phyloP scores from a whole-genome alignment of 2,888 invertebrate genomes.

The Rhingia campestris region DNA sequence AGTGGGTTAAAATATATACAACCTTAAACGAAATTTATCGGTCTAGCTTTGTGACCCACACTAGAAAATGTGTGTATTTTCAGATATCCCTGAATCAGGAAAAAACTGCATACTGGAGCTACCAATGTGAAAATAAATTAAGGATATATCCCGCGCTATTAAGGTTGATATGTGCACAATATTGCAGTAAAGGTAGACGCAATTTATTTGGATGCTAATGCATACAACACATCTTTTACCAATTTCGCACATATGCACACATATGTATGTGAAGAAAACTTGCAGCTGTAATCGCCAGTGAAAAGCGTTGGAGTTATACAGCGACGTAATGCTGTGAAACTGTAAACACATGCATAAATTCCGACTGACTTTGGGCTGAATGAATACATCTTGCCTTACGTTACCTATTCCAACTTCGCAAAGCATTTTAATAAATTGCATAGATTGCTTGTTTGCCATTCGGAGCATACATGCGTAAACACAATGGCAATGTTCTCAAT shows the following conservation, averaged over 20 bases:
- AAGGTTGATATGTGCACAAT: slow-evolving; percentile 67
- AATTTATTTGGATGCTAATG: slow-evolving; percentile 71
- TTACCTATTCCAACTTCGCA: slow-evolving; percentile 21
- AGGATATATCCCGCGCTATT: slow-evolving; percentile 69
- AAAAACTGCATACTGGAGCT: slow-evolving; percentile 33
- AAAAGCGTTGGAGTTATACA: slow-evolving; percentile 34
- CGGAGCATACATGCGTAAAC: slow-evolving; percentile 64
- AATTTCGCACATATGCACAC: too few relatives aligned
- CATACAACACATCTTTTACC: slow-evolving; percentile 53
- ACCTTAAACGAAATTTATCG: slow-evolving; percentile 70
- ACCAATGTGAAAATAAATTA: slow-evolving; percentile 70
- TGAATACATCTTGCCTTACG: too few relatives aligned
- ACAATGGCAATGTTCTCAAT: slow-evolving; percentile 64
- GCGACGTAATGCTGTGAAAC: slow-evolving; percentile 12
- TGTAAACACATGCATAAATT: slow-evolving; percentile 71
- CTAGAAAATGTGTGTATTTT: slow-evolving; percentile 35
- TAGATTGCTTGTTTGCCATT: slow-evolving; percentile 71
- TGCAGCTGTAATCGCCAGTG: slow-evolving; percentile 61
- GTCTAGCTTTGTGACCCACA: slow-evolving; percentile 45
- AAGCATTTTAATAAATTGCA: slow-evolving; percentile 72
- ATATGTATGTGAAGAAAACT: slow-evolving; percentile 12
- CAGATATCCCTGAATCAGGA: slow-evolving; percentile 54
- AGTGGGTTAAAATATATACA: slow-evolving; percentile 39
- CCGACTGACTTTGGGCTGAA: slow-evolving; percentile 38
- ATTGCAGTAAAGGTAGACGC: slow-evolving; percentile 44